phyloP scores from a whole-genome alignment of 2,113 vertebrate genomes.

The Oryzias curvinotus region DNA sequence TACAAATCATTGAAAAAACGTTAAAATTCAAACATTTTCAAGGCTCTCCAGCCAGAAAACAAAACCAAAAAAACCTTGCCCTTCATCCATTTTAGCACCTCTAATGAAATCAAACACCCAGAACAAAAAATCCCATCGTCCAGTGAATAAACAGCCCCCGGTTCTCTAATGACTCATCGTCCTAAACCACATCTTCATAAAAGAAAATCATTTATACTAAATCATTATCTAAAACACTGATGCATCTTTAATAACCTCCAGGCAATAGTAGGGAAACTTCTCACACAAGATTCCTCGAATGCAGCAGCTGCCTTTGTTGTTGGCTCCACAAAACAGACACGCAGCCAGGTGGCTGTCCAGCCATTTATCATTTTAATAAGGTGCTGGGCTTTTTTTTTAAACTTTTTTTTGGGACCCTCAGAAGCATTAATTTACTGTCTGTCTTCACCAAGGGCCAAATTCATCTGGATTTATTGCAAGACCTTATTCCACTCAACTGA shows the following conservation, averaged over 20 bases:
- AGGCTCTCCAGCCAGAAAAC: too few species aligned
- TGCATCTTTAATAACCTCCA: neutral
- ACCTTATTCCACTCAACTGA: neutral
- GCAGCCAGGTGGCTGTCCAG: slow-evolving; percentile 26
- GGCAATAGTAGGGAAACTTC: too few species aligned
- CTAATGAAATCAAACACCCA: neutral
- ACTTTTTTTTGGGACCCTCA: slow-evolving; percentile 3
- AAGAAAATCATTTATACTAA: slow-evolving; percentile 44
- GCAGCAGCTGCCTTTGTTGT: slow-evolving; percentile 14
- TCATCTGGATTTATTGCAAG: slow-evolving; percentile 8
- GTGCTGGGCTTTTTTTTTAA: slow-evolving; percentile 9
- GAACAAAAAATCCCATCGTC: slow-evolving; percentile 35
- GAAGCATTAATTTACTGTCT: slow-evolving; percentile 4
- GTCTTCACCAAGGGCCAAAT: slow-evolving; percentile 18
- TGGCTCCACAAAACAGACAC: slow-evolving; percentile 22
- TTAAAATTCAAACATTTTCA: too few species aligned
- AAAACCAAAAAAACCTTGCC: too few species aligned
- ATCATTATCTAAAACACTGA: slow-evolving; percentile 18
- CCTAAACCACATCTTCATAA: slow-evolving; percentile 43
- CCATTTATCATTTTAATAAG: slow-evolving; percentile 59
- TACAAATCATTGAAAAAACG: too few species aligned
- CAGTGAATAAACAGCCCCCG: slow-evolving; percentile 43
- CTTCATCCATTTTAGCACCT: too few species aligned
- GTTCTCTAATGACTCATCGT: slow-evolving; percentile 53
- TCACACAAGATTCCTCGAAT: too few species aligned